A percentile compares a stretch with the other conserved stretches of the same genome.
phyloP scores from a whole-genome alignment of 2,113 vertebrate species.

The Origma solitaria region DNA sequence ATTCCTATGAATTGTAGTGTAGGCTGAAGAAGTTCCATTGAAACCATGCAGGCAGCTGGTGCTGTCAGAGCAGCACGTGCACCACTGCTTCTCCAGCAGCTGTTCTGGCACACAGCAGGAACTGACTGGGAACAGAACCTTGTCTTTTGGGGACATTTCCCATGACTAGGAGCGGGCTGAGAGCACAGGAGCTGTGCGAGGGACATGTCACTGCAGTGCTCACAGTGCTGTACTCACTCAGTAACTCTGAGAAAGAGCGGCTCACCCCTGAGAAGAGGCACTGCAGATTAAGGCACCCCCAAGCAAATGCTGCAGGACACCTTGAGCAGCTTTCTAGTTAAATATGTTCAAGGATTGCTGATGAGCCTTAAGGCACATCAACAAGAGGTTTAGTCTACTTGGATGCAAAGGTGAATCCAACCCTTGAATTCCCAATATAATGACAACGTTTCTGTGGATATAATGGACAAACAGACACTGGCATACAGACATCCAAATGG shows the following conservation, averaged over 20 bases:
- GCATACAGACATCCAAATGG: neutral
- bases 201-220: neutral
- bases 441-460: neutral
- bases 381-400: neutral
- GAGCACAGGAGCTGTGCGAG: neutral
- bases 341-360: neutral
- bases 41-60: neutral
- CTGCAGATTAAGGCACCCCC: neutral
- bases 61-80: neutral
- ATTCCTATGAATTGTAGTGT: neutral
- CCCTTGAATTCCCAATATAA: neutral
- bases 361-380: neutral
- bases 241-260: neutral
- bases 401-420: neutral
- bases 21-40: neutral
- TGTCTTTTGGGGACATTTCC: neutral
- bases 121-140: neutral
- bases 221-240: neutral
- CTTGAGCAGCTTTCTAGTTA: neutral
- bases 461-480: neutral
- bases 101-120: neutral
- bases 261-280: neutral
- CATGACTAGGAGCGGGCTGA: neutral
- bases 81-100: neutral
- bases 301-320: neutral